These are phyloP conservation scores for Neogale vison DNA, from an alignment of 2,113 vertebrate genomes.

Conservation along the genomic window DNA sequence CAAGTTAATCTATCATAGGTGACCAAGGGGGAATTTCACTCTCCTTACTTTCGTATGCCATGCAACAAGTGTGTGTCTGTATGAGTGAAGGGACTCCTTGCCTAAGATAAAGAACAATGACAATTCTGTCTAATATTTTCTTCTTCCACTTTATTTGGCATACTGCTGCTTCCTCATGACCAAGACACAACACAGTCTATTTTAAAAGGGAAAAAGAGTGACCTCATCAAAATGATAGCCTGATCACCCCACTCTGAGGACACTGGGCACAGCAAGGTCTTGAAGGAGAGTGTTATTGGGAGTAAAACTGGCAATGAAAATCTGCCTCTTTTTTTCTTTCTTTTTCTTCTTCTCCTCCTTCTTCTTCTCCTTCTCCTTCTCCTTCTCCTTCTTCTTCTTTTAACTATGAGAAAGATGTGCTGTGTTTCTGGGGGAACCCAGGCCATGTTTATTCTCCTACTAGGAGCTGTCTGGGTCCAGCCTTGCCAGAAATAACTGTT, in stretches of 20 bases:
- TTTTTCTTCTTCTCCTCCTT: background rate
- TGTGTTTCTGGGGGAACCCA: background rate
- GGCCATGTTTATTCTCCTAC: background rate
- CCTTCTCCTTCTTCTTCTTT: background rate
- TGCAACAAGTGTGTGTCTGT: background rate
- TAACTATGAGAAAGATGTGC: background rate
- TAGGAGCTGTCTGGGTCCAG: background rate
- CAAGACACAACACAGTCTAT: background rate
- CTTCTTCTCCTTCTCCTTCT: background rate
- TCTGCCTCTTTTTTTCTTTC: background rate
- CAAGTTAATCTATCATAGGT: background rate
- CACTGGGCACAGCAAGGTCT: background rate
- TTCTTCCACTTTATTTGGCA: background rate
- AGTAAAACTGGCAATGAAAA: background rate
- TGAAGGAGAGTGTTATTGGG: background rate
- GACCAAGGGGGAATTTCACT: background rate
- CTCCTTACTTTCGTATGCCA: background rate
- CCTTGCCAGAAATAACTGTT: background rate
- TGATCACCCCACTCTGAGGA: background rate
- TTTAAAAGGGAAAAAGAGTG: background rate
- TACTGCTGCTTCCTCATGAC: background rate
- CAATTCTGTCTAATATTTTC: background rate
- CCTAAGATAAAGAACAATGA: background rate
- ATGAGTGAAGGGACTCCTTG: background rate
- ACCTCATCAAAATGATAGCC: background rate